phyloP scores from a whole-genome alignment of 1,140 invertebrate species.

The Drosophila repleta region DNA sequence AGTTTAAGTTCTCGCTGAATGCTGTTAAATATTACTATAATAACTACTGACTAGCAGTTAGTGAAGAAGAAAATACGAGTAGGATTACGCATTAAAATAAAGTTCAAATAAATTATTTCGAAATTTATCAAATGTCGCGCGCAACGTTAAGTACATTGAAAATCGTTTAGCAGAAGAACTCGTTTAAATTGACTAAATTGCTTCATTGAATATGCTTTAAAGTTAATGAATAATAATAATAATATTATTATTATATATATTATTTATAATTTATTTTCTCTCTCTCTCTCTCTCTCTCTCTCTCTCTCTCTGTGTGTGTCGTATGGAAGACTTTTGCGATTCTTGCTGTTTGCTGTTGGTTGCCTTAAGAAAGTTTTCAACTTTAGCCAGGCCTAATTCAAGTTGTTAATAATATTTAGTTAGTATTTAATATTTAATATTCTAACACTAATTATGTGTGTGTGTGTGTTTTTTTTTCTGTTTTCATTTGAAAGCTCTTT shows the following conservation, averaged over 20 bases:
- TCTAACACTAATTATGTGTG: slow-evolving; percentile 14
- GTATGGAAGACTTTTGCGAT: slow-evolving; percentile 78
- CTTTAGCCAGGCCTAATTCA: slow-evolving; percentile 65
- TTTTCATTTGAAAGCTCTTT: slow-evolving; percentile 68
- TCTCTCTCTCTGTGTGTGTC: slow-evolving; percentile 10
- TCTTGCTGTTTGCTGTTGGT: slow-evolving; percentile 57
- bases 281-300: slow-evolving; percentile 10
- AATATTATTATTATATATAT: slow-evolving; percentile 36
- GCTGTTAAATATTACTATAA: slow-evolving; percentile 31
- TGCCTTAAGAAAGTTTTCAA: slow-evolving; percentile 62
- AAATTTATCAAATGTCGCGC: slow-evolving; percentile 40
- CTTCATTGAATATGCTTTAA: slow-evolving; percentile 51
- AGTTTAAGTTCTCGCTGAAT: slow-evolving; percentile 58
- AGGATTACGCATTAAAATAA: slow-evolving; percentile 37
- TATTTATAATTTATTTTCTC: slow-evolving; percentile 2
- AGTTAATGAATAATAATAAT: slow-evolving; percentile 22
- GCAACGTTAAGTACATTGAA: slow-evolving; percentile 64
- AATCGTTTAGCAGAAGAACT: slow-evolving; percentile 50
- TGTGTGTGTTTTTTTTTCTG: slow-evolving; percentile 17
- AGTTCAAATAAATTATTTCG: slow-evolving; percentile 68
- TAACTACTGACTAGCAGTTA: slow-evolving; percentile 79
- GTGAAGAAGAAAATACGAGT: slow-evolving; percentile 56
- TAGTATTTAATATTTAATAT: slow-evolving; percentile 32
- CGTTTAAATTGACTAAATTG: slow-evolving; percentile 64
- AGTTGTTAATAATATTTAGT: neutral